phyloP scores from a whole-genome alignment of 2,113 vertebrate species.

The Malurus melanocephalus region DNA sequence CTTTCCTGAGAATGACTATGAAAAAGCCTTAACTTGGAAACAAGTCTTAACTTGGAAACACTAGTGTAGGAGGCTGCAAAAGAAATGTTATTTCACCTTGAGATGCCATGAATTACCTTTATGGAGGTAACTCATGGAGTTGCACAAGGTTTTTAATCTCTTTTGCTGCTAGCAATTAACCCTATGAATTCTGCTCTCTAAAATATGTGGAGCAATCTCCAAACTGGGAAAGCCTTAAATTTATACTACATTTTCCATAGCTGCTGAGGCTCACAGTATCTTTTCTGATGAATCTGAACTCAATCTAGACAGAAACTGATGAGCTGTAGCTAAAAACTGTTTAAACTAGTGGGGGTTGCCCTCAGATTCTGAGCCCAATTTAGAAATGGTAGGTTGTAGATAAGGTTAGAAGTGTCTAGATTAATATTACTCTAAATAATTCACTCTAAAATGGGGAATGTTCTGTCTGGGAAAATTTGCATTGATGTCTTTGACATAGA shows the following conservation, averaged over 20 bases:
- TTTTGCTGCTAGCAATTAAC: background rate
- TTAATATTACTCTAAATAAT: background rate
- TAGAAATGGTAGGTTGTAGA: background rate
- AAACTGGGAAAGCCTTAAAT: background rate
- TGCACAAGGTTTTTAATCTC: background rate
- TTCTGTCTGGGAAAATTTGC: background rate
- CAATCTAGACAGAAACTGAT: background rate
- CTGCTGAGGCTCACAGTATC: background rate
- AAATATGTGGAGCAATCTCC: background rate
- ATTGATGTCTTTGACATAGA: background rate
- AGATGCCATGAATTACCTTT: background rate
- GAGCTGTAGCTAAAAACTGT: background rate
- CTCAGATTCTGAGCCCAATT: background rate
- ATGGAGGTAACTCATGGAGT: background rate
- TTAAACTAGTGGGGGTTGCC: background rate
- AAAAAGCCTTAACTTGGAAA: background rate
- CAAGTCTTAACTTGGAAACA: background rate
- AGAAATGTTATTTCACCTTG: background rate
- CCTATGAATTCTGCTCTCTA: background rate
- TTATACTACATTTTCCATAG: background rate
- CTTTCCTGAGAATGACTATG: background rate
- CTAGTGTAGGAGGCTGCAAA: background rate
- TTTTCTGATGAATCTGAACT: background rate
- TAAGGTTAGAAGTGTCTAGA: background rate
- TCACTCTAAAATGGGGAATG: background rate